These are phyloP conservation scores for Mola mola DNA, from an alignment of 2,113 vertebrate species.

Conservation along the genomic window DNA sequence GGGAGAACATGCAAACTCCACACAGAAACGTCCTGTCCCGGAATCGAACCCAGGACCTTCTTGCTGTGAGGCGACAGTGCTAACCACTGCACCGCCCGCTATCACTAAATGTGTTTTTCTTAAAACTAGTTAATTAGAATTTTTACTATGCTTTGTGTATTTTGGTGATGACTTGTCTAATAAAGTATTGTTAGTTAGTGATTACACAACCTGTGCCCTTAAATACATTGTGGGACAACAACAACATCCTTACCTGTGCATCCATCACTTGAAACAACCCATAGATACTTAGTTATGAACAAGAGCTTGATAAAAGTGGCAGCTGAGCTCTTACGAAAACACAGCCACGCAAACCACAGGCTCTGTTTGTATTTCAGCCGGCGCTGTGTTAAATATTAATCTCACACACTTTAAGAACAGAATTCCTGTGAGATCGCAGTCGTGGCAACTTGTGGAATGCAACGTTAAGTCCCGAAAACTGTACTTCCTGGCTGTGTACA, in stretches of 20 bases:
- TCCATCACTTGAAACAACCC: slow-evolving; percentile 64
- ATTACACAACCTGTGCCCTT: background rate
- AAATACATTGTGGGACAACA: slow-evolving; percentile 37
- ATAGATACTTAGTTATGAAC: slow-evolving; percentile 68
- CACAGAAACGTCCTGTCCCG: too few species aligned
- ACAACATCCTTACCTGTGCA: slow-evolving; percentile 56
- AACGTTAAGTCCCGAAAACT: slow-evolving; percentile 61
- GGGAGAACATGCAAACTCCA: too few species aligned
- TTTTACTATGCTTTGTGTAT: too few species aligned
- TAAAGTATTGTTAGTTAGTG: too few species aligned
- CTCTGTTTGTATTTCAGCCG: slow-evolving; percentile 42
- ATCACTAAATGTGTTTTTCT: too few species aligned
- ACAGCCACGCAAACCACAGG: slow-evolving; percentile 44
- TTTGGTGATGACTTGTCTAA: too few species aligned
- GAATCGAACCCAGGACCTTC: too few species aligned
- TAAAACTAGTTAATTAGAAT: too few species aligned
- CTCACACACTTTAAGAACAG: slow-evolving; percentile 56
- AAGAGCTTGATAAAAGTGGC: slow-evolving; percentile 56
- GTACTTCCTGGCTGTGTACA: slow-evolving; percentile 68
- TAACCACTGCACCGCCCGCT: too few species aligned
- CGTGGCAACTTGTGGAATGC: slow-evolving; percentile 66
- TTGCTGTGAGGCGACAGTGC: too few species aligned
- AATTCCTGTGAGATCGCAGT: slow-evolving; percentile 72
- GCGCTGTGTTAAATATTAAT: slow-evolving; percentile 79
- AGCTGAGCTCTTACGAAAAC: slow-evolving; percentile 62